These are phyloP conservation scores for Hartigia nigra DNA, from an alignment of 2,888 invertebrate genomes.

Conservation along the genomic window DNA sequence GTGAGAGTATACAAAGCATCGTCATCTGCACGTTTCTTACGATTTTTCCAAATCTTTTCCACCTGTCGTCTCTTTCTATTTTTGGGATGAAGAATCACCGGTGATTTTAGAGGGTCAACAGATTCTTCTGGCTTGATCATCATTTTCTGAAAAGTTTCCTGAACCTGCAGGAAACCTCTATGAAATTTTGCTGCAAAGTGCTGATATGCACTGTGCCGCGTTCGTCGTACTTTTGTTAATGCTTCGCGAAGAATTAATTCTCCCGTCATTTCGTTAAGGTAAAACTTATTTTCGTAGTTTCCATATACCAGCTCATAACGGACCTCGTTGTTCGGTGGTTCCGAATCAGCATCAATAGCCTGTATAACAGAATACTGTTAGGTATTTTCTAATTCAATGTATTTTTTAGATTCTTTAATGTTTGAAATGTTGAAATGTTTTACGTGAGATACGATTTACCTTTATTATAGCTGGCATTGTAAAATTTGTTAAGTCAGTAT, in stretches of 20 bases:
- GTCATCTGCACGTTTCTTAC: conserved; percentile 69
- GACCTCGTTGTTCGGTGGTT: conserved; percentile 86
- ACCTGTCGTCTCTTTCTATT: neutral
- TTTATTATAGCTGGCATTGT: conserved; percentile 82
- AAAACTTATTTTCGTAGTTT: conserved; percentile 80
- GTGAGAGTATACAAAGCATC: conserved; percentile 74
- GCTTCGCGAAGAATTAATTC: conserved; percentile 75
- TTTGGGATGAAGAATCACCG: neutral
- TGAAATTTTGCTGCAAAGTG: conserved; percentile 34
- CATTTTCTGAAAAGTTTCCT: conserved; percentile 19
- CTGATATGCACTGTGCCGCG: conserved; percentile 46
- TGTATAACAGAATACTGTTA: conserved; percentile 34
- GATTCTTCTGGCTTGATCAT: conserved; percentile 7
- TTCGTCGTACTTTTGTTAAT: conserved; percentile 56
- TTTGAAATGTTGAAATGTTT: no score
- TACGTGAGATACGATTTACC: conserved; percentile 44
- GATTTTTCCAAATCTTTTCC: conserved; percentile 59
- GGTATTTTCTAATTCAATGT: neutral
- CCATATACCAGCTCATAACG: conserved; percentile 86
- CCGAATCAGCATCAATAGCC: conserved; percentile 86
- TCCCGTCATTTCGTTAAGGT: conserved; percentile 80
- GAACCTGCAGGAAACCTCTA: conserved; percentile 32
- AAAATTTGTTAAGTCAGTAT: conserved; percentile 79
- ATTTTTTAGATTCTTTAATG: neutral
- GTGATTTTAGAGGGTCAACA: neutral